phyloP scores from a whole-genome alignment of 2,888 invertebrate genomes.

The Limnephilus rhombicus region DNA sequence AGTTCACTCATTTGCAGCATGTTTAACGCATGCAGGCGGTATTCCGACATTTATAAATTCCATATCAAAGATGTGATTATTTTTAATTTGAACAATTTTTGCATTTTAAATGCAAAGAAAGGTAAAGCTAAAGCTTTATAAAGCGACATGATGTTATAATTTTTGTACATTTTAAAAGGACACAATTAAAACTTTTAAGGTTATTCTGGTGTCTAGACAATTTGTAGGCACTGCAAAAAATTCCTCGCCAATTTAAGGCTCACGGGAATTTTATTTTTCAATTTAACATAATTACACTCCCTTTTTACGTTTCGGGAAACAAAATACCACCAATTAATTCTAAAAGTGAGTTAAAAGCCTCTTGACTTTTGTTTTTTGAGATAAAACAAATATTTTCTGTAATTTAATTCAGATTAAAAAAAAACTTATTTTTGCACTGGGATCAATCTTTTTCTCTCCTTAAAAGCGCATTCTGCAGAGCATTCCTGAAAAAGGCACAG shows the following conservation, averaged over 20 bases:
- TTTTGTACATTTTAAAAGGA: neutral
- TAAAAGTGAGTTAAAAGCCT: neutral
- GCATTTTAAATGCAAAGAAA: neutral
- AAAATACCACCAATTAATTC: neutral
- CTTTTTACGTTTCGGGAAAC: no score
- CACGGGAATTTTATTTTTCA: neutral
- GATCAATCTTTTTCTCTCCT: no score
- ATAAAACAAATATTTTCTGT: neutral
- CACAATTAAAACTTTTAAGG: neutral
- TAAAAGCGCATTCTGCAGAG: no score
- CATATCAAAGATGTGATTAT: no score
- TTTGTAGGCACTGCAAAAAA: neutral
- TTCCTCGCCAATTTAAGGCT: neutral
- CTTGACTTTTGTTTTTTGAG: neutral
- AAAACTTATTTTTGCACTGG: no score
- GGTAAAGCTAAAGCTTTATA: neutral
- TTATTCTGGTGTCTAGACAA: neutral
- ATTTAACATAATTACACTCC: neutral
- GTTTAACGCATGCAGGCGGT: no score
- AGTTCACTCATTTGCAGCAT: no score
- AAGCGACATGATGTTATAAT: neutral
- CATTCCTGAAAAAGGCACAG: no score
- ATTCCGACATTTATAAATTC: no score
- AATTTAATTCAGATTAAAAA: neutral
- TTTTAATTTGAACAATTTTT: neutral